Base-by-base conservation (phyloP, 2,888 invertebrate species). In the Eupithecia vulgata region DNA sequence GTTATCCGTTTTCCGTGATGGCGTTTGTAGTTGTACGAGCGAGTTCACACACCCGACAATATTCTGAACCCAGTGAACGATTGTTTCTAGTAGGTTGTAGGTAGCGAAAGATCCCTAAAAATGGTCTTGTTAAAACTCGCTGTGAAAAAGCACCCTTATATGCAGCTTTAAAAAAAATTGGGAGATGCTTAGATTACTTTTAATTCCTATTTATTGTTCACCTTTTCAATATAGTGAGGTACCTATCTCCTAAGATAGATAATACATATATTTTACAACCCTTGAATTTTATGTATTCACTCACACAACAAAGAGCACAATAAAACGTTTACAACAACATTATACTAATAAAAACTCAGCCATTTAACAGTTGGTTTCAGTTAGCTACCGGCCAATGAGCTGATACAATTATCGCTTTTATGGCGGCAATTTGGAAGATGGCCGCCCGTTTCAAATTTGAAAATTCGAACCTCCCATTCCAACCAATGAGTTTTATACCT, bases 391-490 rank as follows among this genome's bases (percentile, higher is more conserved):
- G 84, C 89, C 91, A 91, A 91, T 91, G 90, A 90, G 90, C 87
- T 88, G 88, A 88, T 89, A 90, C 91, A 90, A 91, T 92, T 91
- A 91, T 88, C 87, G 84, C 89, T 85, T 91, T 91, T 91, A 91
- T 91, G 85, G 88, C 86, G 81, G 91, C 90, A 87, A 91, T 92
- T 92, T 90, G 87, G 88, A 91, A 90, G 89, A 91, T 90, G 89
- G 91, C 90, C 85, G 88, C 83, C 86, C 86, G 87, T 88, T 90
- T 86, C 85, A 88, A 88, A 88, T 91, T 91, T 88, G 87, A 90
- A 91, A 91, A 91, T 91, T 87, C 86, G 83, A 85, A 87, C 82
- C 85, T 85, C 83, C 85, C 87, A 85, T 89, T 89, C 81, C 85
- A 91, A 87, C 91, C 91, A 90, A 90, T 91, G 90, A 89, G 85